Evolutionary conservation across 2,113 vertebrate species (phyloP), one percentile per base, ranked within the genome.

Genomic region (Mormyrus lacerda): DNA sequence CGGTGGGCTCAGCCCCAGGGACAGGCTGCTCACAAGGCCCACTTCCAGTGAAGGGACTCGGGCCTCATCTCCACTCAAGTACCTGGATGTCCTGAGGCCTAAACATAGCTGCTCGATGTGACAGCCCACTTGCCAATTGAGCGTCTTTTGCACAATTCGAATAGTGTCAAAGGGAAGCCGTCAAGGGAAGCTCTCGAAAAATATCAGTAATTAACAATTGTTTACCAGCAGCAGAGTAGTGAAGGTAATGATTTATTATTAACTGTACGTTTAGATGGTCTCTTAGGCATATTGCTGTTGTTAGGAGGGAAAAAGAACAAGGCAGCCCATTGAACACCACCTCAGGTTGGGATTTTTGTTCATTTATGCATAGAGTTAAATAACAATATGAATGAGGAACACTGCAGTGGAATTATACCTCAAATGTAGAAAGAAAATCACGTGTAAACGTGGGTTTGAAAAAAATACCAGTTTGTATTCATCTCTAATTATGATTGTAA

Each of bases 1-100:
- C 89, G 92, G 91, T 89, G 89, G 92, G 90, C 94, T 42, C 93
- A 92, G 94, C 92, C 90, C 24, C 73, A 45, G 73, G 88, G 76
- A 53, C 31, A 87, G 79, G 48, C 86, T 27, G 39, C 58, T 88
- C 87, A 85, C 76, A 83, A 87, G 65, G 50, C 47, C 90, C 88
- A 91, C 92, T 92, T 89, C 88, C 91, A 93, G 88, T 87, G 91
- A 88, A 69, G 47, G 89, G 48, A 87, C 88, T 87, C 89, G 90
- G 89, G 93, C 89, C 91, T 90, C 83, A 48, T 87, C 90, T 88
- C 90, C 91, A 87, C 91, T 87, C 91, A 93, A 93, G 85, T 89
- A 90, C 89, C 89, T 53, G 91, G 87, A 89, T 94, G 93, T 91
- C 88, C 89, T 87, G 88, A 84, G 69, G 88, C 85, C 88, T 89